phyloP scores from a whole-genome alignment of 1,140 invertebrate species.

The Lineus longissimus region DNA sequence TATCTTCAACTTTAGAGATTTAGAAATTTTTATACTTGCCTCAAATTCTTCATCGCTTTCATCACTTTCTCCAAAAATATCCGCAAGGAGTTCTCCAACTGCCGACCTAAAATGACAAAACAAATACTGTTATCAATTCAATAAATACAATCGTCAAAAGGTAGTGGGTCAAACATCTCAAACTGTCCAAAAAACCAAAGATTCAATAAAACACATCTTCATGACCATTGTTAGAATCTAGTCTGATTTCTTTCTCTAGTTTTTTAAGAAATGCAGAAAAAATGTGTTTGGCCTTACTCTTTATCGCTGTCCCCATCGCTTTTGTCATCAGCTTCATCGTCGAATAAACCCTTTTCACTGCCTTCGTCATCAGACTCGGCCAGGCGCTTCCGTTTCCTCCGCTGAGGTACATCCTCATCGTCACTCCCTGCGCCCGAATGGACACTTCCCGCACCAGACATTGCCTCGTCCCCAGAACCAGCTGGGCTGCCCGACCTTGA shows the following conservation, averaged over 20 bases:
- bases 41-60: constrained; percentile 57
- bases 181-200: neutral
- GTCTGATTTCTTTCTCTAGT: neutral
- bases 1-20: no score
- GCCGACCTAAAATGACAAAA: constrained; percentile 16
- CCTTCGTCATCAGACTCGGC: neutral
- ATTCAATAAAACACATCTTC: neutral
- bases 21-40: constrained; percentile 23
- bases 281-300: neutral
- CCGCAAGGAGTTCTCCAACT: constrained; percentile 49
- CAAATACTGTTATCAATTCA: neutral
- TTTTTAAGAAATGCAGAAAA: neutral
- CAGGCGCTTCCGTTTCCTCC: neutral
- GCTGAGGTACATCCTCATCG: neutral
- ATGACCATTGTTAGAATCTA: neutral
- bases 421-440: constrained; percentile 11
- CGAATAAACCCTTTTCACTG: neutral
- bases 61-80: constrained; percentile 57
- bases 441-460: constrained; percentile 6
- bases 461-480: constrained; percentile 10
- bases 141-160: neutral
- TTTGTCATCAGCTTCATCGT: neutral
- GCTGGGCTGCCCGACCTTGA: constrained; percentile 12
- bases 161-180: constrained; percentile 3
- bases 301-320: neutral